These are phyloP conservation scores for Dolomedes plantarius DNA, from an alignment of 2,888 invertebrate genomes.

Conservation along the genomic window DNA sequence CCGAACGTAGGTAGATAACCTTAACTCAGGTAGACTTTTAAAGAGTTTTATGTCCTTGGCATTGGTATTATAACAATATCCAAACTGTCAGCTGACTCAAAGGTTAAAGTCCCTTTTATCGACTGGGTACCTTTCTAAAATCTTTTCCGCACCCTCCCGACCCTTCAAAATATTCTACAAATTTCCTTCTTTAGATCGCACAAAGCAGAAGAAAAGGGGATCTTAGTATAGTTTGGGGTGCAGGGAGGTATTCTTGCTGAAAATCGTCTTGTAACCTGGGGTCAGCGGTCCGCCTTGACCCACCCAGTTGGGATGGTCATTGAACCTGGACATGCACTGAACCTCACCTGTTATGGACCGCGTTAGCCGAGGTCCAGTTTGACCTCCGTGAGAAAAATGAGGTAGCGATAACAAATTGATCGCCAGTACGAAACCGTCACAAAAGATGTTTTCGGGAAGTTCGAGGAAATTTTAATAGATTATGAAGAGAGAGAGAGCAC, in stretches of 20 bases:
- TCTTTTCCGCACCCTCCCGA: neutral
- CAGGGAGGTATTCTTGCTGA: neutral
- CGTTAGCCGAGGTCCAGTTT: neutral
- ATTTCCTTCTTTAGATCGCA: neutral
- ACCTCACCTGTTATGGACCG: neutral
- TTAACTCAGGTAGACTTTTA: too few species aligned
- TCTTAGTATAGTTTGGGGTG: neutral
- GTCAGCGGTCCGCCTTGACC: constrained; percentile 16
- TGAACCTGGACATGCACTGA: neutral
- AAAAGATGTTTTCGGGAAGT: constrained; percentile 1
- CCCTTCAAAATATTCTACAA: neutral
- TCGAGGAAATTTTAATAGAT: neutral
- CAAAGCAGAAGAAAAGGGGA: neutral
- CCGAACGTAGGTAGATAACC: too few species aligned
- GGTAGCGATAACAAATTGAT: neutral
- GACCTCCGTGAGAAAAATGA: neutral
- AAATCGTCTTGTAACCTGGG: neutral
- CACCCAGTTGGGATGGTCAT: neutral
- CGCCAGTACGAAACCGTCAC: neutral
- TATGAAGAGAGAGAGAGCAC: too few species aligned
- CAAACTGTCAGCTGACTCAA: neutral
- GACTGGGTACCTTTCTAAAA: neutral
- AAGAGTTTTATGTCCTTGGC: too few species aligned
- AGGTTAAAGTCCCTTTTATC: neutral
- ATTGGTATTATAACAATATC: too few species aligned